Percentiles rank a stretch among this genome's conserved stretches.
These are phyloP conservation scores for Calonectris borealis DNA, from an alignment of 2,113 vertebrate genomes.

Conservation along the genomic window DNA sequence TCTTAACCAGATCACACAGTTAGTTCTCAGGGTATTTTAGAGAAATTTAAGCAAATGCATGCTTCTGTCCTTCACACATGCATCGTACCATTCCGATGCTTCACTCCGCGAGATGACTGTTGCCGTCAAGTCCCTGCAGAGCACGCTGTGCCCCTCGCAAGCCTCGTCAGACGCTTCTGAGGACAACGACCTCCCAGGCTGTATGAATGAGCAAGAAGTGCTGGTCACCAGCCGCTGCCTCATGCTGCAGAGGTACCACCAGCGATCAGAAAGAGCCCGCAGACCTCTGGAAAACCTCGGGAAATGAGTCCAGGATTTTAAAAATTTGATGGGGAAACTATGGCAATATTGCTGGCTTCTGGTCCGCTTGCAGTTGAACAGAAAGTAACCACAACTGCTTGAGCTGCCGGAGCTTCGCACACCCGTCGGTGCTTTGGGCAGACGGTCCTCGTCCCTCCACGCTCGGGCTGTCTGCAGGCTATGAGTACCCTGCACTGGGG, in stretches of 20 bases:
- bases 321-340: background rate
- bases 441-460: background rate
- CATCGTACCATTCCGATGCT: background rate
- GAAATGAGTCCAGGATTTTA: background rate
- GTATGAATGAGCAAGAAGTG: background rate
- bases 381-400: background rate
- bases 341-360: background rate
- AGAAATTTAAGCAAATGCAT: background rate
- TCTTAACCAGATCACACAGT: background rate
- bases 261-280: background rate
- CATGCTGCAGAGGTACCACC: too few relatives aligned
- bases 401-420: background rate
- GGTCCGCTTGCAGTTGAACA: background rate
- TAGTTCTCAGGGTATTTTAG: too few relatives aligned
- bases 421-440: background rate
- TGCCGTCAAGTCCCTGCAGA: background rate
- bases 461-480: background rate
- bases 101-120: accelerated
- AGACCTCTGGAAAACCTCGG: background rate
- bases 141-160: too few relatives aligned
- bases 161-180: background rate
- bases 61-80: background rate
- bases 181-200: too few relatives aligned
- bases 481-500: background rate
- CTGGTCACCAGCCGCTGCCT: background rate